Evolutionary conservation across 2,888 invertebrate species (phyloP).

Genomic region (Pristionchus fissidentatus): DNA sequence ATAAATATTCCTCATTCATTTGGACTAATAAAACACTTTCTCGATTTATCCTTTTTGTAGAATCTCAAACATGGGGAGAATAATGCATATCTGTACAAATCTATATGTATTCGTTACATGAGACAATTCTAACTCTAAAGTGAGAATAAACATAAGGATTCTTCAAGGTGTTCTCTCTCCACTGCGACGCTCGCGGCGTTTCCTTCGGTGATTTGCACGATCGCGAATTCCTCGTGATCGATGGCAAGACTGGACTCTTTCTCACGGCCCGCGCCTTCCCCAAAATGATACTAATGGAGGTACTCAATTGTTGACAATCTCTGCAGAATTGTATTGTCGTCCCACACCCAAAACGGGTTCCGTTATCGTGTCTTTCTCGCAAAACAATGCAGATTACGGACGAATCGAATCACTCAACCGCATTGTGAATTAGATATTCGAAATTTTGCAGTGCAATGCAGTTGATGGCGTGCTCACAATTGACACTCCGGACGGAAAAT

Average conservation of each 20-base stretch:
- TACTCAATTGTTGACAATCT: neutral
- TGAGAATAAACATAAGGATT: neutral
- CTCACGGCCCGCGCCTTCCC: constrained; percentile 59
- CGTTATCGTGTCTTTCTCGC: too few relatives aligned
- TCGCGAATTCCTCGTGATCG: constrained; percentile 65
- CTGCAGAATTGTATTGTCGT: too few relatives aligned
- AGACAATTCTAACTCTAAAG: constrained; percentile 4
- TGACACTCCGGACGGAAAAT: constrained; percentile 47
- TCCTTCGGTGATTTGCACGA: constrained; percentile 59
- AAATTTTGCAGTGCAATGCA: constrained; percentile 48
- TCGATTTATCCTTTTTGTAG: too few relatives aligned
- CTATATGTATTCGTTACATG: too few relatives aligned
- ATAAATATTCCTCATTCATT: too few relatives aligned
- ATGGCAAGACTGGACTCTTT: constrained; percentile 59
- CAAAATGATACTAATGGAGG: constrained; percentile 59
- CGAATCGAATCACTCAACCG: too few relatives aligned
- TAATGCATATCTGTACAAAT: too few relatives aligned
- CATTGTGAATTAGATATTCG: too few relatives aligned
- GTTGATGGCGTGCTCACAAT: constrained; percentile 53
- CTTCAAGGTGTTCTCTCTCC: constrained; percentile 62
- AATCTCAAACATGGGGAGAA: too few relatives aligned
- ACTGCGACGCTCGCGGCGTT: constrained; percentile 62
- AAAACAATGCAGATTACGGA: too few relatives aligned
- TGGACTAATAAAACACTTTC: too few relatives aligned
- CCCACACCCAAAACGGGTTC: too few relatives aligned